Evolutionary conservation across 2,797 vertebrate species (phyloP), one percentile per base, ranked within the genome.

Genomic region (Cuculus canorus): DNA sequence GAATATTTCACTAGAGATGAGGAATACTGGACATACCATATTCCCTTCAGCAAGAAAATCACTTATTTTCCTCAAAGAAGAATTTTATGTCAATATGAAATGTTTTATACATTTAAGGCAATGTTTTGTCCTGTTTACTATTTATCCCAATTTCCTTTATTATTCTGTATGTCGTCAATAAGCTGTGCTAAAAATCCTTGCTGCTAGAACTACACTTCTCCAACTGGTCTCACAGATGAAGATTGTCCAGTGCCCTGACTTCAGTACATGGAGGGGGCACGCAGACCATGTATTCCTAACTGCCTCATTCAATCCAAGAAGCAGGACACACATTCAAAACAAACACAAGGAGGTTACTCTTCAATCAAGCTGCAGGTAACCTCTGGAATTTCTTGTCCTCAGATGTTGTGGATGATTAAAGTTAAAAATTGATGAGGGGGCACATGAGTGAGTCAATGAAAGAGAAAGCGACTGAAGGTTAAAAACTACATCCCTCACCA

Each of bases 201-300:
- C 33, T 85, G 23, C 15, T 77, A 53, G 33, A 57, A 19, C 32
- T 53, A 57, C 5, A 28, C 1, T 75, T 70, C 69, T 80, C 56
- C 2, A 0, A 0, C 11, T 54, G n/a, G 8, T 78, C 30, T 88
- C 50, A 59, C 1, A 1, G 56, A 14, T 48, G 9, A 70, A 75
- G 35, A 27, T 23, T 78, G 12, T 24, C 48, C 41, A 80, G 19
- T 23, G 43, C 4, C 22, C 43, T 48, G 35, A n/a, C 28, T 22
- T 37, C 5, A 61, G 15, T 17, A n/a, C 7, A 5, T 4, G 6
- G n/a, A 82, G 17, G 59, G 17, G 33, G 19, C 63, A 52, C n/a
- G 43, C 33, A 69, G 12, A 73, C 5, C 19, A 24, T 11, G 22
- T 8, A 6, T 41, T 93, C 61, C 41, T 85, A 41, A 21, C 23